Evolutionary conservation across 1,140 invertebrate species (phyloP).

Genomic region (Sminthurinus signatus): DNA sequence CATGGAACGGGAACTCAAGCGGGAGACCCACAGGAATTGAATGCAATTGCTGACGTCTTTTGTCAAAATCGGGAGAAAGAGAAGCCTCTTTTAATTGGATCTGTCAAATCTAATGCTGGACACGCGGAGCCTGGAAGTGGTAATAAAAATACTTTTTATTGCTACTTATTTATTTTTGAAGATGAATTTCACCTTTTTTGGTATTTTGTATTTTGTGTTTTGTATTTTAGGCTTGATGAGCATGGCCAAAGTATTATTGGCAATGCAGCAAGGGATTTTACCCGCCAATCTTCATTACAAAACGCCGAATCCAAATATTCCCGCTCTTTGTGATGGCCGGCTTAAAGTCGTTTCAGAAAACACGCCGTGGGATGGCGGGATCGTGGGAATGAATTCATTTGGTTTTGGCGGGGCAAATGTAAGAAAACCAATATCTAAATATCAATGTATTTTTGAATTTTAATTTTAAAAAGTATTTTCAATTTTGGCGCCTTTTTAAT

Average conservation of each 20-base stretch:
- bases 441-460: too few relatives aligned
- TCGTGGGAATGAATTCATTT: conserved; percentile 24
- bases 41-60: conserved; percentile 71
- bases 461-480: too few relatives aligned
- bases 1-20: conserved; percentile 66
- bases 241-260: conserved; percentile 65
- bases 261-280: conserved; percentile 51
- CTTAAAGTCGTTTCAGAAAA: conserved; percentile 45
- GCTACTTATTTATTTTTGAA: too few relatives aligned
- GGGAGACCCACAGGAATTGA: conserved; percentile 20
- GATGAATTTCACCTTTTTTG: too few relatives aligned
- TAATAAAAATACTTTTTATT: background rate
- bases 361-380: conserved; percentile 39
- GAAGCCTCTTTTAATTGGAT: conserved; percentile 72
- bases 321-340: conserved; percentile 57
- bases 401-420: conserved; percentile 21
- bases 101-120: conserved; percentile 88
- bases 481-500: too few relatives aligned
- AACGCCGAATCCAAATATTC: conserved; percentile 57
- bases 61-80: conserved; percentile 50
- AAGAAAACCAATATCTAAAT: too few relatives aligned
- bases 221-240: conserved; percentile 65
- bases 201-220: too few relatives aligned
- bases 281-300: conserved; percentile 55
- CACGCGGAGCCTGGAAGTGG: conserved; percentile 72